Evolutionary conservation across 1,140 invertebrate species (phyloP).

Genomic region (Drosophila watanabei): DNA sequence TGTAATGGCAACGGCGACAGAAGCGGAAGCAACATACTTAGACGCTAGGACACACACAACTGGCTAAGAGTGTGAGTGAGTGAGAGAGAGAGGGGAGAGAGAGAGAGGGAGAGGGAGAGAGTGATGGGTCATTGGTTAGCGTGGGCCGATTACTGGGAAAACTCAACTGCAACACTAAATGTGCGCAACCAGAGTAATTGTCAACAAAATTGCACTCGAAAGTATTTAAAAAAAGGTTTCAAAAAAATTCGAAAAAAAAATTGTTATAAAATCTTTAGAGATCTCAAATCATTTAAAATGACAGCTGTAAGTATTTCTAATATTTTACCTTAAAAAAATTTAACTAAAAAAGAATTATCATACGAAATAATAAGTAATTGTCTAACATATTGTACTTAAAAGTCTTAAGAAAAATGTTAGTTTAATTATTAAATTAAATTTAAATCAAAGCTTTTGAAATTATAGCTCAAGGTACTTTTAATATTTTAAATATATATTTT

Average conservation of each 20-base stretch:
- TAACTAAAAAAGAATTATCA: too few species aligned
- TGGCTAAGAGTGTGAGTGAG: not conserved
- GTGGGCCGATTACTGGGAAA: constrained; percentile 1
- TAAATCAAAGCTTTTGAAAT: too few species aligned
- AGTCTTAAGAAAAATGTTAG: too few species aligned
- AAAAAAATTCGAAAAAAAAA: not conserved
- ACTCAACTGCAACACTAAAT: constrained; percentile 66
- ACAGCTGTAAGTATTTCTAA: accelerated
- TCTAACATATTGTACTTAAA: too few species aligned
- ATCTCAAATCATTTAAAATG: too few species aligned
- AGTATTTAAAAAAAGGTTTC: not conserved
- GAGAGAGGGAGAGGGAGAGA: not conserved
- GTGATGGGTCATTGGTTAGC: constrained; percentile 7
- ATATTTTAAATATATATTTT: too few species aligned
- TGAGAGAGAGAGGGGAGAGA: not conserved
- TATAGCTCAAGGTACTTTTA: too few species aligned
- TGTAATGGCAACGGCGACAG: constrained; percentile 71
- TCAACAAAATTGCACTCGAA: constrained; percentile 25
- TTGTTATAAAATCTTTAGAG: not conserved
- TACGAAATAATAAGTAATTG: too few species aligned
- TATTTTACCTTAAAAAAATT: not conserved
- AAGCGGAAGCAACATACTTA: constrained; percentile 79
- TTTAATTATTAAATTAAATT: too few species aligned
- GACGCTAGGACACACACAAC: constrained; percentile 38
- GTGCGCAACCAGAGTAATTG: constrained; percentile 60